These are phyloP conservation scores for Trissolcus basalis DNA, from an alignment of 1,140 invertebrate species.

Conservation along the genomic window DNA sequence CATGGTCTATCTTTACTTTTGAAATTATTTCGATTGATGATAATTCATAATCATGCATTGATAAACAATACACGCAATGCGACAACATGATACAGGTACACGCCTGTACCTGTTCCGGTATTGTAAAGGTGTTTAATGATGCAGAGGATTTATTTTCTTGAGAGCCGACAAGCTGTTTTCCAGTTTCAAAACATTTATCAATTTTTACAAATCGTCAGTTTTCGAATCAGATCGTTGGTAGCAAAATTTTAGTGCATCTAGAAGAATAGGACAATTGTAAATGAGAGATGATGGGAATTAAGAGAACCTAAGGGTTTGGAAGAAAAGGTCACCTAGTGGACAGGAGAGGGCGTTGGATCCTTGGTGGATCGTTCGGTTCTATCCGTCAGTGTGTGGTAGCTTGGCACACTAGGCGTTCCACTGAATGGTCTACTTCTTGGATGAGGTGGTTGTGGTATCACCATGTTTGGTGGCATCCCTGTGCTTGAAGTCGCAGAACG, in stretches of 20 bases:
- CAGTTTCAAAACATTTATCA: constrained; percentile 62
- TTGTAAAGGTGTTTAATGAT: constrained; percentile 74
- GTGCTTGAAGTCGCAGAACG: constrained; percentile 74
- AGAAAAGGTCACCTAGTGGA: constrained; percentile 68
- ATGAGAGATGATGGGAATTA: neutral
- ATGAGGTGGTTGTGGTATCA: constrained; percentile 79
- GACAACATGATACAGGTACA: constrained; percentile 14
- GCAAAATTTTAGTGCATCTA: too few relatives aligned
- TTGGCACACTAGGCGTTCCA: constrained; percentile 68
- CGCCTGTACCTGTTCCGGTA: constrained; percentile 74
- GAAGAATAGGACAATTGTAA: neutral
- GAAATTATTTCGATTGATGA: too few relatives aligned
- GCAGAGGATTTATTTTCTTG: constrained; percentile 74
- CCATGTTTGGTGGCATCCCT: constrained; percentile 78
- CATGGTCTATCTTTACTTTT: too few relatives aligned
- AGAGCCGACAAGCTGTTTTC: constrained; percentile 73
- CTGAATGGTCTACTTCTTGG: constrained; percentile 68
- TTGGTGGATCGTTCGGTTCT: constrained; percentile 74
- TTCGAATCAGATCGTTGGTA: too few relatives aligned
- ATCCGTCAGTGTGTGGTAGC: constrained; percentile 73
- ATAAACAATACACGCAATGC: neutral
- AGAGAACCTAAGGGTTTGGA: neutral
- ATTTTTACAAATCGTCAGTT: too few relatives aligned
- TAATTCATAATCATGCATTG: too few relatives aligned
- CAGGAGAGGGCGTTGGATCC: constrained; percentile 72